Percentiles rank a stretch among this genome's conserved stretches.
phyloP scores from a whole-genome alignment of 2,888 invertebrate genomes.

The Heliconius hortense region DNA sequence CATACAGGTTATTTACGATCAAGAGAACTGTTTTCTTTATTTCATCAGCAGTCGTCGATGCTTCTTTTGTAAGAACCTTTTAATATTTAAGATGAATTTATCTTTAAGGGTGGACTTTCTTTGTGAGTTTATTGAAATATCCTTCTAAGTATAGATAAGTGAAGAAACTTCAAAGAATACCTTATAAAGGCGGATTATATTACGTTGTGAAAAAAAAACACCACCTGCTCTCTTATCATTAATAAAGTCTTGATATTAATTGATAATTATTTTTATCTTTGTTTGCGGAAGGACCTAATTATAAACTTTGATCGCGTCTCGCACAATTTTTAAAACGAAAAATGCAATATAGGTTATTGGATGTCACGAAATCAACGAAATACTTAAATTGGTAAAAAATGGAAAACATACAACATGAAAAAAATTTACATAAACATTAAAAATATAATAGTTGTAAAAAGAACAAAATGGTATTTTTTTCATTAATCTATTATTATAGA shows the following conservation, averaged over 20 bases:
- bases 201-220: constrained; percentile 10
- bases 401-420: too few species aligned
- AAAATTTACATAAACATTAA: too few species aligned
- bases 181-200: constrained; percentile 23
- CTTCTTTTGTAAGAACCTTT: constrained; percentile 52
- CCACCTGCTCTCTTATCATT: constrained; percentile 6
- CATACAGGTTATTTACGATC: constrained; percentile 40
- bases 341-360: too few species aligned
- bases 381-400: too few species aligned
- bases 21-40: constrained; percentile 50
- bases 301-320: too few species aligned
- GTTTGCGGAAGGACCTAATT: neutral
- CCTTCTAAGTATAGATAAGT: constrained; percentile 32
- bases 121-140: constrained; percentile 52
- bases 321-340: too few species aligned
- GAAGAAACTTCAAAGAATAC: constrained; percentile 36
- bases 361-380: too few species aligned
- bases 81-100: constrained; percentile 60
- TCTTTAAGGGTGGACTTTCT: constrained; percentile 53
- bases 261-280: neutral
- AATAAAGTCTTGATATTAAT: neutral
- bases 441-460: too few species aligned
- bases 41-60: constrained; percentile 49
- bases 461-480: neutral
- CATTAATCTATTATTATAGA: neutral